Conservation (phyloP, 1,140 invertebrate species). For the Drosophila prosaltans region DNA sequence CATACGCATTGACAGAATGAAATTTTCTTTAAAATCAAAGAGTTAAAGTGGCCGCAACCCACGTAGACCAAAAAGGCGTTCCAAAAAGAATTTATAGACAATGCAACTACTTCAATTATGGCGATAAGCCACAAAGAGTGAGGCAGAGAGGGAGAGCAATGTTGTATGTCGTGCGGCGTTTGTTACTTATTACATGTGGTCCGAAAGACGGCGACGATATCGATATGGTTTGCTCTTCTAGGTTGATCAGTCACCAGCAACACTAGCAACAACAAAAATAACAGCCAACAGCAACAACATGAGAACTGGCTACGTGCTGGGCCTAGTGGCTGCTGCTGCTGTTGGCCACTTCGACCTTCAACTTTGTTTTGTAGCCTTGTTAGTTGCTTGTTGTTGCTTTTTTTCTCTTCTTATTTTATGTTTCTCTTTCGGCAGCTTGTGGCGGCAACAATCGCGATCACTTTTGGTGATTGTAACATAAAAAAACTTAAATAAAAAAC, state of each 20-base stretch:
- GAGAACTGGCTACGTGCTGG: constrained; percentile 36
- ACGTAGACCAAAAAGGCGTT: constrained; percentile 49
- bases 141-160: constrained; percentile 31
- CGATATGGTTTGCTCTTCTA: constrained; percentile 60
- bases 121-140: constrained; percentile 55
- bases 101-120: constrained; percentile 78
- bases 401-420: constrained; percentile 41
- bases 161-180: constrained; percentile 74
- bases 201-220: constrained; percentile 54
- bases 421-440: constrained; percentile 35
- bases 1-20: constrained; percentile 54
- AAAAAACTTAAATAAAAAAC: neutral
- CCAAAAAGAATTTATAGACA: constrained; percentile 75
- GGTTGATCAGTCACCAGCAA: constrained; percentile 55
- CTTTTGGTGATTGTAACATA: constrained; percentile 65
- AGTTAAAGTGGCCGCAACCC: constrained; percentile 65
- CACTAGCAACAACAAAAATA: constrained; percentile 26
- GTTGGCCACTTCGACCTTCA: constrained; percentile 48
- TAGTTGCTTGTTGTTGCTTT: constrained; percentile 39
- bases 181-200: constrained; percentile 78
- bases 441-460: constrained; percentile 72
- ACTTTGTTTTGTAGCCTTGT: constrained; percentile 60
- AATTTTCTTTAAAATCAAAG: neutral
- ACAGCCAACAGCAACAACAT: constrained; percentile 3
- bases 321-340: constrained; percentile 42